Evolutionary conservation across 2,888 invertebrate species (phyloP), one percentile per base, ranked within the genome.

Genomic region (Dynastes hyllus): DNA sequence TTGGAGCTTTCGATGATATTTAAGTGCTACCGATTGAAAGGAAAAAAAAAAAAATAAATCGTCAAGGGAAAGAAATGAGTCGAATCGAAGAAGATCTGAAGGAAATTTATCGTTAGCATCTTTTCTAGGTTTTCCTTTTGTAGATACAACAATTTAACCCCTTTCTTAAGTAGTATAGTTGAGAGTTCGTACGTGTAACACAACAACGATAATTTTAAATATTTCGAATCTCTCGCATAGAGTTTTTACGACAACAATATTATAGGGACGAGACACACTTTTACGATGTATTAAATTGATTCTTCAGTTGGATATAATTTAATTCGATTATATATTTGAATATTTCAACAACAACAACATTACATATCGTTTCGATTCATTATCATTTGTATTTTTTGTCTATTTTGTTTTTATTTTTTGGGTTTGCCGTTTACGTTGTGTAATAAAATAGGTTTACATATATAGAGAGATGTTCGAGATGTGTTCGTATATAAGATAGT

Each of bases 111-210:
- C 4, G 32, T 32, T 32, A 32, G 83, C 83, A 81, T 79, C 22
- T 22, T 22, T 22, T 22, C 22, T 22, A 22, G 79, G 78, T 80
- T 81, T 82, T 83, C 82, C 81, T 37, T 6, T 37, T 37, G 5
- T 37, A 37, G 82, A 82, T 81, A 83, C 81, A 82, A 82, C 80
- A 80, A 80, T 82, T 37, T 79, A 78, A 79, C 81, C 83, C 82
- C 81, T 81, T 81, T 82, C 81, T 83, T 83, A 83, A 83, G 81
- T 83, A 80, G 79, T 73, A 45, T 37, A 37, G 32, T 37, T 37
- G 5, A 53, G 53, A 53, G 53, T 53, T 11, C 9, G 53, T 53
- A n/a, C 5, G 9, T 53, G n/a, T 53, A n/a, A 53, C 11, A 53
- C 5, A 37, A 53, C 5, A 37, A 37, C n/a, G n/a, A n/a, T 16